Evolutionary conservation across 2,797 vertebrate species (phyloP), one percentile per base, ranked within the genome.

Genomic region (Vipera latastei): DNA sequence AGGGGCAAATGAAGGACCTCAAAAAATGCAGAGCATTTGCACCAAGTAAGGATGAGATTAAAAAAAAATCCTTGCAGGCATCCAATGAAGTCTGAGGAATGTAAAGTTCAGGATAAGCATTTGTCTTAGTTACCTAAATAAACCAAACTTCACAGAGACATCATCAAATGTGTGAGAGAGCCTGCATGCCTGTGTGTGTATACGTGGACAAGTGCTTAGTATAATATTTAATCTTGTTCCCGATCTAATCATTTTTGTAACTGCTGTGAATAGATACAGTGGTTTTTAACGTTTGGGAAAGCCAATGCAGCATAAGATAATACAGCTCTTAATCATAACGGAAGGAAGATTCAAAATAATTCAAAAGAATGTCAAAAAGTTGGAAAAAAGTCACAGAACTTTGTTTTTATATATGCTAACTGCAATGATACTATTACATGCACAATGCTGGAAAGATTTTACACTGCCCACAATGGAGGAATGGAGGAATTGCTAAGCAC

Each of bases 21-120:
- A 88, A 90, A 69, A 44, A 53, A 0, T 65, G 26, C 14, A 11
- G 18, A 88, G 89, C 32, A 78, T 60, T 78, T 92, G 91, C 22
- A 2, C 0, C 59, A 93, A 86, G 83, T 48, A 38, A 0, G 1
- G 28, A 48, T 91, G 44, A 48, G 73, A 86, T 89, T 0, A 16
- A 69, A 73, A 89, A 9, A 78, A 92, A 89, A 22, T 89, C 78
- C 28, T 86, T 18, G 13, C n/a, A 38, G 73, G 25, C 0, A 16
- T 86, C 85, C 32, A 48, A 92, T 65, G 88, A 89, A 86, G 32
- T 26, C 44, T 60, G 32, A 89, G 59, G 88, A 92, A 92, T 90
- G 92, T 56, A n/a, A 65, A 53, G 1, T 20, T 53, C 6, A 25
- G n/a, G 9, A 3, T 87, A 53, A 59, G n/a, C 55, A 65, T 91